These are phyloP conservation scores for Chrosomus eos DNA, from an alignment of 2,797 vertebrate species.

Conservation along the genomic window DNA sequence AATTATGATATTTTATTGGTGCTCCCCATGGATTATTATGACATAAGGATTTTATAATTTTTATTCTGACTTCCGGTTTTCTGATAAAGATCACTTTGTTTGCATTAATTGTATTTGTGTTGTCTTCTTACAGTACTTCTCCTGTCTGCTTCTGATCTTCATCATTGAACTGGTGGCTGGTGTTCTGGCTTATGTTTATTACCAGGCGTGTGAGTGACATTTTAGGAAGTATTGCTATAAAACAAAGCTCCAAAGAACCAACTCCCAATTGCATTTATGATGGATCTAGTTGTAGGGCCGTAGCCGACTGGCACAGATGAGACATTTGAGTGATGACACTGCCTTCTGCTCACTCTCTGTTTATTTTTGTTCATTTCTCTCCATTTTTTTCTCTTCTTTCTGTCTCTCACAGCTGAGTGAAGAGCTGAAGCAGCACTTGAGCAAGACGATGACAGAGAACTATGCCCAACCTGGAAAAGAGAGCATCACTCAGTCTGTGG, in stretches of 20 bases:
- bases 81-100: neutral
- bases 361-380: neutral
- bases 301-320: neutral
- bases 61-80: neutral
- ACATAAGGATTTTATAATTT: neutral
- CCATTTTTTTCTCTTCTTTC: neutral
- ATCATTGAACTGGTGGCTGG: conserved; percentile 87
- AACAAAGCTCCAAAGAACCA: conserved; percentile 4
- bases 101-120: neutral
- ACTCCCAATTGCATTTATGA: conserved; percentile 8
- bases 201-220: conserved; percentile 79
- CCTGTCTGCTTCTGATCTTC: conserved; percentile 84
- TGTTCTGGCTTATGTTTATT: conserved; percentile 87
- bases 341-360: neutral
- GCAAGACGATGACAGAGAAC: conserved; percentile 81
- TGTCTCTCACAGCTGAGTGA: conserved; percentile 79
- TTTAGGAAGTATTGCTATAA: neutral
- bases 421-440: conserved; percentile 84
- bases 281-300: neutral
- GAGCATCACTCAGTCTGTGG: conserved; percentile 80
- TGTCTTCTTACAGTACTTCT: conserved; percentile 80
- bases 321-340: neutral
- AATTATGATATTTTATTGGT: neutral
- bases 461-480: conserved; percentile 79
- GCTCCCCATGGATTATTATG: neutral